Evolutionary conservation across 2,797 vertebrate species (phyloP).

Genomic region (Australoheros facetus): DNA sequence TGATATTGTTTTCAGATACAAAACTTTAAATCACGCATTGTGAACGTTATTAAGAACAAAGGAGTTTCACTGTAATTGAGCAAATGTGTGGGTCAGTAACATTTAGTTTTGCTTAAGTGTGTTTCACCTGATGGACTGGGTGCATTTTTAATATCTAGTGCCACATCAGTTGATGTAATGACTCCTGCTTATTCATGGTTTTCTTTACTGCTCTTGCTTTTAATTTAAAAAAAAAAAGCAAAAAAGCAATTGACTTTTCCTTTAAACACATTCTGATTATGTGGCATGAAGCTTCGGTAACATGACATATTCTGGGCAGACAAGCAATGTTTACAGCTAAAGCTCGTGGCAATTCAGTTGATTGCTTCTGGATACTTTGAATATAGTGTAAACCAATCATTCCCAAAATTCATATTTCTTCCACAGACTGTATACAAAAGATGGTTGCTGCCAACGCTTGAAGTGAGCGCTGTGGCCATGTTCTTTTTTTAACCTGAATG

Average conservation of each 20-base stretch:
- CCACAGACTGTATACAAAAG: background rate
- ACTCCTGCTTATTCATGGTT: constrained; percentile 2
- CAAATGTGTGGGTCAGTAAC: background rate
- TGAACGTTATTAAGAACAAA: constrained; percentile 1
- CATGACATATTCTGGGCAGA: background rate
- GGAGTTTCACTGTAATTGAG: background rate
- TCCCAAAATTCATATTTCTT: background rate
- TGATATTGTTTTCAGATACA: background rate
- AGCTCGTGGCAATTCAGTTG: background rate
- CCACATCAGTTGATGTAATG: background rate
- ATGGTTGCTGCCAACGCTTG: background rate
- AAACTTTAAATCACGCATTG: background rate
- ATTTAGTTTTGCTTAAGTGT: background rate
- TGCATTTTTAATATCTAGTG: background rate
- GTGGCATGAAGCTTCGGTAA: background rate
- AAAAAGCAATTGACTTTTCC: background rate
- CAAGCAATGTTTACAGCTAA: background rate
- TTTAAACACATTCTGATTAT: constrained; percentile 18
- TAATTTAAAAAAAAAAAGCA: background rate
- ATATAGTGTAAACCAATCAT: background rate
- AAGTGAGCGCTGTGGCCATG: background rate
- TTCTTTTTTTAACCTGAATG: background rate
- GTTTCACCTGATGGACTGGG: background rate
- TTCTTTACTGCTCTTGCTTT: background rate
- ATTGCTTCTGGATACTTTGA: background rate